A percentile compares a stretch with the other conserved stretches of the same genome.
Conservation (phyloP, 92 coral and sea anemone genomes). For the Phymanthus crucifer region DNA sequence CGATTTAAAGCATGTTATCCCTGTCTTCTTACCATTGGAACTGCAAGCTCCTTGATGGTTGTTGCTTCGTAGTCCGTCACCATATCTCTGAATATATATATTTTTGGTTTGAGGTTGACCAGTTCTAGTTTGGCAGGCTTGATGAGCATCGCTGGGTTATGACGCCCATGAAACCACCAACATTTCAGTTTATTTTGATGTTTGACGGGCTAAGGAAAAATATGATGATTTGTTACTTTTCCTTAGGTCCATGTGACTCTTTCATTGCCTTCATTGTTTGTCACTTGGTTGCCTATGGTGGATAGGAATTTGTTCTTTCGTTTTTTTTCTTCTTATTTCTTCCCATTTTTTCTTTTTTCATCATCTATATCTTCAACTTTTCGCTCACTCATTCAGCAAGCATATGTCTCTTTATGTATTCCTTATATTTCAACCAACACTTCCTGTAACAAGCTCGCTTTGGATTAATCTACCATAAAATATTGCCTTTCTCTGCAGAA, state of each 20-base stretch:
- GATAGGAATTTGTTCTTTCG: background rate
- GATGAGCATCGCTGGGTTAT: constrained; percentile 61
- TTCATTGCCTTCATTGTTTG: background rate
- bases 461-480: no score
- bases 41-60: constrained; percentile 64
- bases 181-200: background rate
- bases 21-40: constrained; percentile 66
- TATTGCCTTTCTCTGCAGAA: no score
- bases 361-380: background rate
- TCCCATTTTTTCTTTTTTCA: background rate
- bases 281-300: background rate
- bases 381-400: no score
- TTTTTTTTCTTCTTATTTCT: background rate
- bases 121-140: constrained; percentile 86
- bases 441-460: no score
- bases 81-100: constrained; percentile 70
- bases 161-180: constrained; percentile 81
- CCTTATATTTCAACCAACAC: no score
- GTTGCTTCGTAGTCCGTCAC: constrained; percentile 63
- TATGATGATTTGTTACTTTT: background rate
- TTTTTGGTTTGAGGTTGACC: constrained; percentile 62
- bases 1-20: background rate
- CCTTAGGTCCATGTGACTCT: background rate
- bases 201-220: background rate
- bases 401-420: no score